Evolutionary conservation across 2,888 invertebrate species (phyloP), one percentile per base, ranked within the genome.

Genomic region (Masnerella sp.): DNA sequence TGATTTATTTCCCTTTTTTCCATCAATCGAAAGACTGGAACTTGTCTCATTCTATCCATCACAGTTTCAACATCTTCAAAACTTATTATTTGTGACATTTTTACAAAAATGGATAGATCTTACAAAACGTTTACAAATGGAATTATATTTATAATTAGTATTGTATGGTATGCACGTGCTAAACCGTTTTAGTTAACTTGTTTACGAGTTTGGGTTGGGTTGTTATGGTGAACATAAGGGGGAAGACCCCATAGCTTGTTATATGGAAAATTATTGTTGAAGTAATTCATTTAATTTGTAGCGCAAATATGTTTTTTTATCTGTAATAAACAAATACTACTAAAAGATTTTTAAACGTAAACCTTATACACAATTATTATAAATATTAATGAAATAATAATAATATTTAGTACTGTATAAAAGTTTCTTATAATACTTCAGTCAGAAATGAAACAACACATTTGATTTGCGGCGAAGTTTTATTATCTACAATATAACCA

Each of bases 1-100:
- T 65, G 45, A 38, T 45, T 8, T 72, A 82, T 77, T 9, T 67
- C 69, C 12, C 74, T 78, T 45, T 81, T 82, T 15, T 83, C 79
- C 15, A 79, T 75, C 0, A 67, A 38, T 25, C 65, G 65, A 18
- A 82, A 78, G 54, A 85, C 80, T 8, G 81, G 78, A 18, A 82
- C 72, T 32, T 75, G 74, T 80, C 84, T 78, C 81, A 83, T 81
- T 51, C 78, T 78, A 5, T 82, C 77, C 80, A 85, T 82, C 25
- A 83, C 54, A 42, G 79, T 79, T 40, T 78, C 78, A 12, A 79
- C 79, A 12, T 82, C 80, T 11, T 81, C 78, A 20, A 81, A 77
- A 17, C 74, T 72, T 14, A 80, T 79, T 64, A 77, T 78, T 43
- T 76, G 76, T 4, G 64, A 22, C 61, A 69, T 69, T 51, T 51